phyloP scores from a whole-genome alignment of 2,797 vertebrate genomes.

The Leptodactylus fallax region DNA sequence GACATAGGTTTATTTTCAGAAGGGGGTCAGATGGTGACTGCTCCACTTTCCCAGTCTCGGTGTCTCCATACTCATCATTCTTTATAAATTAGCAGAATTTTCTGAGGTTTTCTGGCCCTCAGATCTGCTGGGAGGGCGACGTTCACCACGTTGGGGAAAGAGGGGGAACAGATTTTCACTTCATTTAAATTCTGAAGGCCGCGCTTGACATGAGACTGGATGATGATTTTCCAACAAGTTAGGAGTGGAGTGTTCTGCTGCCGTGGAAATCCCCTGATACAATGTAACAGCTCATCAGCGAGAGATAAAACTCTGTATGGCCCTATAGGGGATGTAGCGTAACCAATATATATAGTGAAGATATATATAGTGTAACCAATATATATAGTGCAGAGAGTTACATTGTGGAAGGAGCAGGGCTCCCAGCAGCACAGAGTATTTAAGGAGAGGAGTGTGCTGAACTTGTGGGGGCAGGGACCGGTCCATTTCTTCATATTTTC shows the following conservation, averaged over 20 bases:
- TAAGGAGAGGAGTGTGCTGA: too few species aligned
- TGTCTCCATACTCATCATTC: background rate
- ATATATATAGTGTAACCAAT: too few species aligned
- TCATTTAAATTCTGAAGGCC: background rate
- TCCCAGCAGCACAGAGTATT: too few species aligned
- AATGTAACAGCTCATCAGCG: slow-evolving; percentile 20
- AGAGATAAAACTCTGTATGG: background rate
- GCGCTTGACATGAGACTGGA: background rate
- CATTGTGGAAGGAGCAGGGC: too few species aligned
- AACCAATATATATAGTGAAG: background rate
- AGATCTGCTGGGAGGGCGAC: background rate
- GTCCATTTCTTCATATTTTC: too few species aligned
- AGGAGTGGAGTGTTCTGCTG: background rate
- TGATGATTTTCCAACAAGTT: background rate
- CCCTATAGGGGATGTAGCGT: background rate
- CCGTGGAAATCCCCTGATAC: background rate
- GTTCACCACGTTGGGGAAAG: background rate
- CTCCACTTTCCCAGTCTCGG: background rate
- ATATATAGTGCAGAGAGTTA: too few species aligned
- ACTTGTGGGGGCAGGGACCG: too few species aligned
- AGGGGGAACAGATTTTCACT: background rate
- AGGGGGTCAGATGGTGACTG: background rate
- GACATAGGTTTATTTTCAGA: background rate
- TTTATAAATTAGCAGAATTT: background rate
- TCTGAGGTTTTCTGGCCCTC: background rate